Evolutionary conservation across 2,797 vertebrate genomes (phyloP).

Genomic region (Nyctibius grandis): DNA sequence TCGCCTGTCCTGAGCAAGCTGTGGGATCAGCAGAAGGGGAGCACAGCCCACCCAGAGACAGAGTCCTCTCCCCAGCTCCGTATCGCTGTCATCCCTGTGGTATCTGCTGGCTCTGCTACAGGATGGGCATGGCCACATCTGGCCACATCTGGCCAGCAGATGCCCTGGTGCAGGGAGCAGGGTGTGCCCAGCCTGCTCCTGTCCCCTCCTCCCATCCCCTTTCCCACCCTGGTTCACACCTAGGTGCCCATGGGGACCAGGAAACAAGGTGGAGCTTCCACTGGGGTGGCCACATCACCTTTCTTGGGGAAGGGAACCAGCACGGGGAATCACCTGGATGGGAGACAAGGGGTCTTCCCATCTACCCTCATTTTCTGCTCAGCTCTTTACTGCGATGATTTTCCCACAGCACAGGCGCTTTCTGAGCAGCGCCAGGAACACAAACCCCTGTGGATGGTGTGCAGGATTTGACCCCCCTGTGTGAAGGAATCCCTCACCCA

Average conservation of each 20-base stretch:
- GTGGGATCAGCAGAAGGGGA: neutral
- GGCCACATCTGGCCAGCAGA: neutral
- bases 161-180: neutral
- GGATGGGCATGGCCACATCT: neutral
- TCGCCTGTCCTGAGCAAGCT: neutral
- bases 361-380: neutral
- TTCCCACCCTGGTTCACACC: neutral
- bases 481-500: neutral
- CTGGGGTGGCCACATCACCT: rapidly evolving
- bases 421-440: neutral
- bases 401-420: neutral
- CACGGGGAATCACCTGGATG: neutral
- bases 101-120: neutral
- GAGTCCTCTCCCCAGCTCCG: neutral
- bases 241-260: neutral
- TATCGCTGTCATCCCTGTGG: rapidly evolving
- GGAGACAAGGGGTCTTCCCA: neutral
- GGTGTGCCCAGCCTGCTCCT: neutral
- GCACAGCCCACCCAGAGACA: neutral
- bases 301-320: neutral
- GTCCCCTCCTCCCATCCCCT: neutral
- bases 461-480: neutral
- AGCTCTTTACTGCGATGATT: neutral
- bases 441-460: neutral
- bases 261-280: neutral